Percentiles rank a stretch among this genome's conserved stretches.
Evolutionary conservation across 2,113 vertebrate species (phyloP).

Genomic region (Silurus meridionalis): DNA sequence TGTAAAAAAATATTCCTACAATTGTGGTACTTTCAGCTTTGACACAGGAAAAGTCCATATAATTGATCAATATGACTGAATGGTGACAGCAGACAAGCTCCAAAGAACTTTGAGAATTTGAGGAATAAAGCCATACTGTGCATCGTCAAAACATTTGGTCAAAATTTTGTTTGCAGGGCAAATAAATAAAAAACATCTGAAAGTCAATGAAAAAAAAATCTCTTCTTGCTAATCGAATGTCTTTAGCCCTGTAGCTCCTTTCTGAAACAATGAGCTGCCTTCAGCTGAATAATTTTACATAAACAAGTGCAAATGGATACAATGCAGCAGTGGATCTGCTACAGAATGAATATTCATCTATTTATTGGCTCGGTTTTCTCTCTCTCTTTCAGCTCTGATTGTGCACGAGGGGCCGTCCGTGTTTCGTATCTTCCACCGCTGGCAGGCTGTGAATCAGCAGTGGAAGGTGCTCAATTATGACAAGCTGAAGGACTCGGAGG

Average conservation of each 20-base stretch:
- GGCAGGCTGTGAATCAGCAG: constrained; percentile 90
- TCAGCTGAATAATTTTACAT: not conserved
- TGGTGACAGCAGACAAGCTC: not conserved
- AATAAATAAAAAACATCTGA: not conserved
- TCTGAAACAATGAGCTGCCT: not conserved
- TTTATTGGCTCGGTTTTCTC: not conserved
- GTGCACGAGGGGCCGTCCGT: constrained; percentile 87
- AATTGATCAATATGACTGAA: not conserved
- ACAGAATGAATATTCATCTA: not conserved
- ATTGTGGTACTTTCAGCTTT: not conserved
- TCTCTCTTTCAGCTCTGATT: constrained; percentile 75
- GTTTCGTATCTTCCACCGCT: constrained; percentile 87
- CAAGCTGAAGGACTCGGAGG: constrained; percentile 85
- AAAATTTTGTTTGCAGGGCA: not conserved
- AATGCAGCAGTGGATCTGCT: not conserved
- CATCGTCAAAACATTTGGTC: not conserved
- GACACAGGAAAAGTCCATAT: not conserved
- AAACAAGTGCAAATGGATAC: not conserved
- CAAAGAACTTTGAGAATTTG: not conserved
- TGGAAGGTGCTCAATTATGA: constrained; percentile 92
- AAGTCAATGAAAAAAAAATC: not conserved
- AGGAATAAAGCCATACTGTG: not conserved
- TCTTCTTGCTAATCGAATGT: not conserved
- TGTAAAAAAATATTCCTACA: not conserved
- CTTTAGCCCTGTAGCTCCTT: not conserved